Percentiles rank a stretch among this genome's conserved stretches.
Evolutionary conservation across 2,113 vertebrate species (phyloP).

Genomic region (Syngnathus typhle): DNA sequence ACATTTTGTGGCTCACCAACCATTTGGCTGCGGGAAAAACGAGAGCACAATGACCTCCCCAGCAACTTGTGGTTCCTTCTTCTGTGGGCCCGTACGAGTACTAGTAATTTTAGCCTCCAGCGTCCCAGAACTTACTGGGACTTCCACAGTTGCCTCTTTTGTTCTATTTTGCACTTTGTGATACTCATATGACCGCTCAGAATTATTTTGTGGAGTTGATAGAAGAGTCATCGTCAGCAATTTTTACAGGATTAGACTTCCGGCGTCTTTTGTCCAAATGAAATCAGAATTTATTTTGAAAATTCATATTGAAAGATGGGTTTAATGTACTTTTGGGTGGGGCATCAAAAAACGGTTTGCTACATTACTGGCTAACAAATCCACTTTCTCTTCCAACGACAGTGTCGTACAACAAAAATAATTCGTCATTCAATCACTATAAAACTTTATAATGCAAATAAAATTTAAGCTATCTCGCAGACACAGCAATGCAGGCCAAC

Average conservation of each 20-base stretch:
- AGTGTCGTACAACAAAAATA: neutral
- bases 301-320: neutral
- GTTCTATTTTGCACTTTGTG: too few relatives aligned
- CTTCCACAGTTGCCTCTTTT: too few relatives aligned
- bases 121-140: too few relatives aligned
- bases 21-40: neutral
- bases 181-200: too few relatives aligned
- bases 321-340: neutral
- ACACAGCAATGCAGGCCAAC: neutral
- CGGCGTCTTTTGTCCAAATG: neutral
- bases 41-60: neutral
- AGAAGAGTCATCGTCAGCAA: neutral
- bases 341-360: neutral
- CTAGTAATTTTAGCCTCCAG: too few relatives aligned
- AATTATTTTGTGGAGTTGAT: neutral
- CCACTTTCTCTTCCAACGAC: neutral
- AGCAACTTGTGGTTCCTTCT: neutral
- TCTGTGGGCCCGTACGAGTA: neutral
- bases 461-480: neutral
- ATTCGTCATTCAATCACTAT: neutral
- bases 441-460: neutral
- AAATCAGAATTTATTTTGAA: neutral
- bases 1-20: neutral
- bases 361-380: neutral
- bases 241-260: neutral